Conservation (phyloP, 2,797 vertebrate species). For the Sebastiscus tertius region DNA sequence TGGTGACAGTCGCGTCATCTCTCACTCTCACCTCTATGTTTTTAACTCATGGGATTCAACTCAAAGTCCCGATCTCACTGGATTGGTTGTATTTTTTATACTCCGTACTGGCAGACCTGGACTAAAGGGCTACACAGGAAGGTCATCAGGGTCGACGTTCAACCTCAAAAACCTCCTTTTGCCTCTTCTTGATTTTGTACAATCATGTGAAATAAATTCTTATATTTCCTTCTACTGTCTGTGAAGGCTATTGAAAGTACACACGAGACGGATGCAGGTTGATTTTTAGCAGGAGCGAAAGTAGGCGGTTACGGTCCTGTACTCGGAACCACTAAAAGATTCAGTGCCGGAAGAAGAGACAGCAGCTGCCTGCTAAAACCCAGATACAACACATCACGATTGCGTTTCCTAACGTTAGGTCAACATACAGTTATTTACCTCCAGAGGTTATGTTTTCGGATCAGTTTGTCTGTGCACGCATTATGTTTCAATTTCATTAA, state of each 20-base stretch:
- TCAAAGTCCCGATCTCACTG: not conserved
- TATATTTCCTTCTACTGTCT: not conserved
- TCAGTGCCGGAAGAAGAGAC: too few species aligned
- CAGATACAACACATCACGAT: too few species aligned
- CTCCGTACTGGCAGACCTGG: not conserved
- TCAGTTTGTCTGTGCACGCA: too few species aligned
- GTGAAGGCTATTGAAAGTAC: not conserved
- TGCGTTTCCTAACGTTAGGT: too few species aligned
- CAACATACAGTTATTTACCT: too few species aligned
- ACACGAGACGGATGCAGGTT: not conserved
- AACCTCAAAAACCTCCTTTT: conserved; percentile 1
- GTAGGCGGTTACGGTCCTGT: too few species aligned
- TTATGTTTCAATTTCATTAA: too few species aligned
- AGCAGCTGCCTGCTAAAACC: too few species aligned
- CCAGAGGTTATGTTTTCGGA: too few species aligned
- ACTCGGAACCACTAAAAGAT: too few species aligned
- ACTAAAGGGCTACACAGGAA: conserved; percentile 1
- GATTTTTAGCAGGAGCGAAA: not conserved
- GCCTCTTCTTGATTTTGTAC: not conserved
- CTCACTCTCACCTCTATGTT: not conserved
- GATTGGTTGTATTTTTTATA: conserved; percentile 16
- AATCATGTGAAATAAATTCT: conserved; percentile 3
- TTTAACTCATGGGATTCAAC: conserved; percentile 17
- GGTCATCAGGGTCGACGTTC: conserved; percentile 12
- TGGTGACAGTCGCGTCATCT: conserved; percentile 19